Conservation (phyloP, 2,113 vertebrate species). For the Colius striatus region DNA sequence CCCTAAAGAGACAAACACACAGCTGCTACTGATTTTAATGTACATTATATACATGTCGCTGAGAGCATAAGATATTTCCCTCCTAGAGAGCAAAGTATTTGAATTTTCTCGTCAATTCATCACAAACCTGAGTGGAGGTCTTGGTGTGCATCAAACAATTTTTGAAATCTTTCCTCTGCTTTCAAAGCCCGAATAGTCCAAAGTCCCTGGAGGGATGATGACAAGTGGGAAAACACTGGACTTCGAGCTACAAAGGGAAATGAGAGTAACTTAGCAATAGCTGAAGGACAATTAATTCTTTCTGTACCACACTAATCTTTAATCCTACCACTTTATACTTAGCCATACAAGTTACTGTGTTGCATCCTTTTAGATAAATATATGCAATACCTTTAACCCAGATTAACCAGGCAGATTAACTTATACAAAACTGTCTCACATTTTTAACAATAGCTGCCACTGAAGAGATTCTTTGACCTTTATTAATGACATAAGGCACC, state of each 20-base stretch:
- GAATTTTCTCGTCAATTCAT: slow-evolving; percentile 14
- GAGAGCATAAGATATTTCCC: slow-evolving; percentile 17
- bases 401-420: background rate
- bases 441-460: slow-evolving; percentile 18
- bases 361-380: slow-evolving; percentile 9
- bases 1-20: slow-evolving; percentile 39
- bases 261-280: slow-evolving; percentile 15
- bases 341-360: background rate
- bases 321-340: slow-evolving; percentile 30
- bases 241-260: slow-evolving; percentile 85
- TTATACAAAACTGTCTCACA: background rate
- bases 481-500: background rate
- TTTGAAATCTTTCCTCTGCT: slow-evolving; percentile 88
- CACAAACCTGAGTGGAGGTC: slow-evolving; percentile 92
- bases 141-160: slow-evolving; percentile 90
- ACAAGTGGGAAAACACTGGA: slow-evolving; percentile 95
- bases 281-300: slow-evolving; percentile 42
- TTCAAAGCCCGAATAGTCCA: slow-evolving; percentile 92
- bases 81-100: slow-evolving; percentile 33
- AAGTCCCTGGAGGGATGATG: slow-evolving; percentile 92
- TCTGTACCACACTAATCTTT: slow-evolving; percentile 20
- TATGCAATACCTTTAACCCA: background rate
- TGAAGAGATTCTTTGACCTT: background rate
- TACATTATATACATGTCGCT: background rate
- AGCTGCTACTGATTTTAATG: slow-evolving; percentile 33